Base-by-base conservation (phyloP, 2,113 vertebrate genomes). In the Kobus ellipsiprymnus region DNA sequence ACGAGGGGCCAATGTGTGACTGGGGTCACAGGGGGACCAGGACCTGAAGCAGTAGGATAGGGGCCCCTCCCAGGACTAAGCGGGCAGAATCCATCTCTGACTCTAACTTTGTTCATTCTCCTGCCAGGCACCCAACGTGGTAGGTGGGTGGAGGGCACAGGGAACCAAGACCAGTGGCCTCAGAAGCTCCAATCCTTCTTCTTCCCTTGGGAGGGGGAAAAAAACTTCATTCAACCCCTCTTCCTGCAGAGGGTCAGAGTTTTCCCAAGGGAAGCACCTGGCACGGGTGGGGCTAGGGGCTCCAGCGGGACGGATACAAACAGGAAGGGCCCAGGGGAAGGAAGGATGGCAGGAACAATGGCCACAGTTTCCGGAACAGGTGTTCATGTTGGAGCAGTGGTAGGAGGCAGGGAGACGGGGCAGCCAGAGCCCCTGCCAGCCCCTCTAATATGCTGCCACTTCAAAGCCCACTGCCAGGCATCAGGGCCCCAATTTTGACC, bases 261-360 rank as follows among this genome's bases (percentile, higher is more conserved):
- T 21, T 52, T 92, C 86, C 98, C 57, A 3, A 77, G 94, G 97
- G 98, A 98, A 98, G 98, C 98, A 98, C 93, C 97, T 98, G 98
- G 98, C 97, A 88, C 0, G 97, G 97, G 57, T 91, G 97, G 78
- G 46, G 82, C 5, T 27, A 29, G 96, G 97, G 95, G 94, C 78
- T 6, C 81, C 88, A 96, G 96, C 29, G 78, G 91, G 96, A 92
- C 64, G 92, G 90, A 94, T 57, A 40, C 96, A 98, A 98, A 98
- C 97, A 97, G 98, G 97, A 98, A 98, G 74, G 90, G 88, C 95
- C 83, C 8, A 11, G 60, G n/a, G 93, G 77, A 89, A 97, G 97
- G 98, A 97, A 97, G 98, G 96, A 97, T 60, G 84, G 84, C 33
- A 60, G 48, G 74, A 94, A 98, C 97, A 97, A 98, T 98, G 96